Percentiles rank a stretch among this genome's conserved stretches.
Evolutionary conservation across 2,113 vertebrate genomes (phyloP).

Genomic region (Cephalopterus ornatus): DNA sequence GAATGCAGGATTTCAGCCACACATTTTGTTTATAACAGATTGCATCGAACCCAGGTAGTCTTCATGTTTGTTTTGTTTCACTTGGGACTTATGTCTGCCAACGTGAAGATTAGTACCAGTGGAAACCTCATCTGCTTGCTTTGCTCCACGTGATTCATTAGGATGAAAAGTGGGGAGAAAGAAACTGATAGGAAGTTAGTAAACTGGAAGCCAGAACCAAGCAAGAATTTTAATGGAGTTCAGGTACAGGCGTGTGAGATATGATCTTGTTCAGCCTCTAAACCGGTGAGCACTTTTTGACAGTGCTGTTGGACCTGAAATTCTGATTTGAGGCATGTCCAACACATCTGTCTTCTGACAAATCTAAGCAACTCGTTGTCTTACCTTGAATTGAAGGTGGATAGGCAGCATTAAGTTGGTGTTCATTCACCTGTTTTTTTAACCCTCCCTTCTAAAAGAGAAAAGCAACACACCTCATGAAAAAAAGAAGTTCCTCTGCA

Average conservation of each 20-base stretch:
- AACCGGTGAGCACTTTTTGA: not conserved
- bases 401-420: not conserved
- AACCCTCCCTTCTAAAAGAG: not conserved
- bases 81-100: not conserved
- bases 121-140: not conserved
- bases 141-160: not conserved
- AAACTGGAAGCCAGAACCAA: not conserved
- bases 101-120: not conserved
- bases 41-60: not conserved
- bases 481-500: not conserved
- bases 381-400: not conserved
- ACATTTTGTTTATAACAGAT: not conserved
- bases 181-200: not conserved
- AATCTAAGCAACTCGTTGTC: not conserved
- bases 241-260: not conserved
- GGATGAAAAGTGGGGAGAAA: not conserved
- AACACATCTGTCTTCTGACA: not conserved
- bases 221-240: not conserved
- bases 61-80: not conserved
- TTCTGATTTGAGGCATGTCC: not conserved
- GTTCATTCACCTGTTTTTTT: not conserved
- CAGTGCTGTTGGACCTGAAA: not conserved
- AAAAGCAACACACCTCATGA: not conserved
- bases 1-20: not conserved
- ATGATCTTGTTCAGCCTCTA: not conserved